These are phyloP conservation scores for roundworm (Caenorhabditis elegans) DNA, from an alignment of 1,140 invertebrate species.

Conservation along the genomic window DNA sequence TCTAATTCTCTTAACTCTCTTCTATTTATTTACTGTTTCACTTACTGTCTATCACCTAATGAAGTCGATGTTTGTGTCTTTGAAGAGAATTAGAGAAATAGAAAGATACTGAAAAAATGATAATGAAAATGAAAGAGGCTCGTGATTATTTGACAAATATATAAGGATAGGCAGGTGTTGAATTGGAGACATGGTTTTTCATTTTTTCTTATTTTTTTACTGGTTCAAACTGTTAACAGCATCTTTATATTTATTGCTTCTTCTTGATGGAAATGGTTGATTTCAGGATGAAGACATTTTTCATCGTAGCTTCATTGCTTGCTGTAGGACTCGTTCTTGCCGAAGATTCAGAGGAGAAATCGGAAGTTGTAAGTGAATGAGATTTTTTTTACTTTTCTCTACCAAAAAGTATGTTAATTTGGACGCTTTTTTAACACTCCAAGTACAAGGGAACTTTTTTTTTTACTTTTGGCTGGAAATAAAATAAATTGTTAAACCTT, in stretches of 20 bases:
- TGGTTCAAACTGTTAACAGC: no score
- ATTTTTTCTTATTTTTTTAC: no score
- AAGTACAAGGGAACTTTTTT: no score
- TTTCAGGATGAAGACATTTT: not conserved
- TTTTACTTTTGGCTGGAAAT: no score
- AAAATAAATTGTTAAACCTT: not conserved
- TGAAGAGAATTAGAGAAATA: not conserved
- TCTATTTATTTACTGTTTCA: not conserved
- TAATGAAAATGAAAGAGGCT: not conserved
- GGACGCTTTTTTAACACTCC: no score
- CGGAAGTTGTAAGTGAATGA: not conserved
- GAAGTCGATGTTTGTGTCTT: not conserved
- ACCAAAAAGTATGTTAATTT: no score
- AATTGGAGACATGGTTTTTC: no score
- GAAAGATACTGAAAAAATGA: slow-evolving; percentile 16
- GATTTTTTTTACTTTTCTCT: no score
- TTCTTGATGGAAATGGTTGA: no score
- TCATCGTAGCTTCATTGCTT: not conserved
- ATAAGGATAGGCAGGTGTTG: not conserved
- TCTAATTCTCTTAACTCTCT: not conserved
- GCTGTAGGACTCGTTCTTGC: not conserved
- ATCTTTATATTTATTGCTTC: no score
- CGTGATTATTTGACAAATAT: slow-evolving; percentile 17
- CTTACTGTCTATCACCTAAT: slow-evolving; percentile 15
- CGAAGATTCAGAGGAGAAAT: not conserved